phyloP scores from a whole-genome alignment of 2,113 vertebrate species.

The Azemiops feae region DNA sequence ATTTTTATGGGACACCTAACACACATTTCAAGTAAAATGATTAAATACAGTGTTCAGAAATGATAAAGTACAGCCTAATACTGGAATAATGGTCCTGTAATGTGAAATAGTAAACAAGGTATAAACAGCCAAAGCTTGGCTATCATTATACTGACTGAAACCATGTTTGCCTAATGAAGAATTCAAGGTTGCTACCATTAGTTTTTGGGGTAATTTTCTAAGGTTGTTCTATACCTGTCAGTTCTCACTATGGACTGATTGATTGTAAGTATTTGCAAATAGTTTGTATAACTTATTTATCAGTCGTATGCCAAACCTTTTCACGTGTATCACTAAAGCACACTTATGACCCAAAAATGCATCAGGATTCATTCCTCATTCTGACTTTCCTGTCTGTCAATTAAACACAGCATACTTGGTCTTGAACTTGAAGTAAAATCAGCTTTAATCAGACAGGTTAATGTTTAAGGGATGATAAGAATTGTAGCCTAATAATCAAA shows the following conservation, averaged over 20 bases:
- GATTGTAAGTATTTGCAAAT: not conserved
- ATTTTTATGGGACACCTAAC: conserved; percentile 35
- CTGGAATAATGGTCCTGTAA: not conserved
- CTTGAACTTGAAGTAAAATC: not conserved
- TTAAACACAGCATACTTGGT: not conserved
- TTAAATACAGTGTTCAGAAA: not conserved
- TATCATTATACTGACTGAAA: not conserved
- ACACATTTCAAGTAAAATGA: conserved; percentile 20
- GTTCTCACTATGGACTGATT: not conserved
- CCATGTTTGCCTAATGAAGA: not conserved
- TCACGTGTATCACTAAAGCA: not conserved
- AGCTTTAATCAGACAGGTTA: not conserved
- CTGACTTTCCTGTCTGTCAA: too few relatives aligned
- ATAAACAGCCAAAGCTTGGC: not conserved
- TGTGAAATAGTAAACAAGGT: not conserved
- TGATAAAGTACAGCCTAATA: not conserved
- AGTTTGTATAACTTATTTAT: not conserved
- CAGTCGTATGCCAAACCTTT: not conserved
- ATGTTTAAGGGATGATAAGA: not conserved
- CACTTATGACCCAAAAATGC: not conserved
- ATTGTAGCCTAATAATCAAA: not conserved
- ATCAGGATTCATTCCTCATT: not conserved
- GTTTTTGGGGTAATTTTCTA: not conserved
- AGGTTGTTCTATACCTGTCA: not conserved
- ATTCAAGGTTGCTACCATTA: not conserved